A percentile compares a stretch with the other conserved stretches of the same genome.
phyloP scores from a whole-genome alignment of 92 coral and sea anemone genomes.

The Diadumene lineata region DNA sequence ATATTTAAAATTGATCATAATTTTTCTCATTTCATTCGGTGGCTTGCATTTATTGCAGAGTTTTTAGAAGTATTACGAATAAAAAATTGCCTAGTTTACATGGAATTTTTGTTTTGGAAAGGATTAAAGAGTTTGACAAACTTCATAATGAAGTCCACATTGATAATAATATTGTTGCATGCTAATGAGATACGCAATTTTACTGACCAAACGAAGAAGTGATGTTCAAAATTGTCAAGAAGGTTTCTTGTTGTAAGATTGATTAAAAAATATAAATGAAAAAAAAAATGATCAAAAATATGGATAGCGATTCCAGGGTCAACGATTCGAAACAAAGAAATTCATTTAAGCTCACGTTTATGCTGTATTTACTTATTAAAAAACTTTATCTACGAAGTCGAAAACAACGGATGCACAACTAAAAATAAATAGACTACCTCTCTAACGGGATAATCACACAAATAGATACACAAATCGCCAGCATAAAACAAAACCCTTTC shows the following conservation, averaged over 20 bases:
- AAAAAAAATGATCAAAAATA: neutral
- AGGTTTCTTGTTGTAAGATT: too few species aligned
- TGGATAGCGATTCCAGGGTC: neutral
- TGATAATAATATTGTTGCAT: neutral
- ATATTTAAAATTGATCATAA: too few species aligned
- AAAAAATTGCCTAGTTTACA: neutral
- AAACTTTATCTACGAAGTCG: neutral
- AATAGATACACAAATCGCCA: neutral
- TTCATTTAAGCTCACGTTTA: neutral
- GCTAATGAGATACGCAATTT: neutral
- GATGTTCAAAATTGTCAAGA: neutral
- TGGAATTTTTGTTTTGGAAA: neutral
- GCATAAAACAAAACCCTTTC: too few species aligned
- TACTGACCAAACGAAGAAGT: neutral
- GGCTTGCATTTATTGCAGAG: too few species aligned
- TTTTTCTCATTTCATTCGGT: too few species aligned
- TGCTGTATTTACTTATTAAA: neutral
- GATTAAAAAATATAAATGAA: neutral
- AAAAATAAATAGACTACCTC: neutral
- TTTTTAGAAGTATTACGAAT: neutral
- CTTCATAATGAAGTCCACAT: neutral
- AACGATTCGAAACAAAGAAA: neutral
- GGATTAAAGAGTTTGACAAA: constrained; percentile 6
- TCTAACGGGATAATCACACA: neutral
- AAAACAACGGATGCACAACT: neutral